Percentiles rank a stretch among this genome's conserved stretches.
Conservation (phyloP, 2,113 vertebrate genomes). For the Zootoca vivipara region DNA sequence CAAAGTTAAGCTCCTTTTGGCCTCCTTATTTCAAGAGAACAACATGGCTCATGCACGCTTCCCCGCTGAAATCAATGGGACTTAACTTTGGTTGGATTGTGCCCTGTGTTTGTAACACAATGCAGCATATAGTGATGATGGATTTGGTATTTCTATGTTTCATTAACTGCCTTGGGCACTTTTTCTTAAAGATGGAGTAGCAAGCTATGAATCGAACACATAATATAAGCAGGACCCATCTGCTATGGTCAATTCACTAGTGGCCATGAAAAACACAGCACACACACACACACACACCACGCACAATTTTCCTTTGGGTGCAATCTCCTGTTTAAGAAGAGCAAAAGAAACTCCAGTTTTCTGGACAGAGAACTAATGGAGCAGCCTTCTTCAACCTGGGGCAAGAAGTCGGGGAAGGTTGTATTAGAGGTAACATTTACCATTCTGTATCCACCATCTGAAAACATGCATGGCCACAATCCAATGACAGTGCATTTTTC, state of each 20-base stretch:
- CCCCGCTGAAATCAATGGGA: not conserved
- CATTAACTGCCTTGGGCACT: not conserved
- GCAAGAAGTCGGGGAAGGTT: not conserved
- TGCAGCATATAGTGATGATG: not conserved
- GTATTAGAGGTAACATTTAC: not conserved
- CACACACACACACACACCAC: not conserved
- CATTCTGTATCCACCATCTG: not conserved
- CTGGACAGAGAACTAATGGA: not conserved
- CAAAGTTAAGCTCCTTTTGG: not conserved
- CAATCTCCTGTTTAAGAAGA: not conserved
- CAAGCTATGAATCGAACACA: not conserved
- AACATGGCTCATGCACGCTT: not conserved
- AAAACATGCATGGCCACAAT: no score
- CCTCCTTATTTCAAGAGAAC: not conserved
- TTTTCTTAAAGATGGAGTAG: not conserved
- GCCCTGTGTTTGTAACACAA: not conserved
- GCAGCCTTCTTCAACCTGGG: no score
- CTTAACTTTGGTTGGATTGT: not conserved
- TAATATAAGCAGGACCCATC: not conserved
- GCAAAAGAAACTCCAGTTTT: not conserved
- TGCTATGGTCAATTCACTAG: not conserved
- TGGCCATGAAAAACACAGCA: not conserved
- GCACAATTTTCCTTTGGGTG: not conserved
- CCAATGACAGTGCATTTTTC: not conserved
- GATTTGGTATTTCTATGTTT: not conserved